phyloP scores from a whole-genome alignment of 2,797 vertebrate species.

The Psittacula derbiana region DNA sequence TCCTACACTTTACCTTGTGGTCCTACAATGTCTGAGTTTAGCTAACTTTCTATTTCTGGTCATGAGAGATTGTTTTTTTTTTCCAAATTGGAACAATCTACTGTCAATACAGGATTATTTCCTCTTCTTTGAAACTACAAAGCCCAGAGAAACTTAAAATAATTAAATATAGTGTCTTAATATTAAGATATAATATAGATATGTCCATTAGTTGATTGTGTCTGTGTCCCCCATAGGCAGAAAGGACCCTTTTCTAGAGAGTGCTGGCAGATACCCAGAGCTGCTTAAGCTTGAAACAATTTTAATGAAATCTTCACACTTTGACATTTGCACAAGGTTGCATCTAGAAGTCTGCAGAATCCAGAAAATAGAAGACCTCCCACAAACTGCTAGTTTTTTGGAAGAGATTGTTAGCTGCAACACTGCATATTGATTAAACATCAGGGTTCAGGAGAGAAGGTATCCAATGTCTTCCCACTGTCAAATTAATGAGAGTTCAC shows the following conservation, averaged over 20 bases:
- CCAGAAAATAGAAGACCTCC: neutral
- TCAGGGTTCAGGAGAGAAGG: neutral
- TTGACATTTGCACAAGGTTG: neutral
- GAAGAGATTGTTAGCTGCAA: neutral
- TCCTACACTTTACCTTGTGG: neutral
- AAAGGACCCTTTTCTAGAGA: neutral
- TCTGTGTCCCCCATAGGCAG: neutral
- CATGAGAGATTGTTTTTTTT: neutral
- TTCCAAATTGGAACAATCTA: neutral
- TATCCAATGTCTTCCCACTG: neutral
- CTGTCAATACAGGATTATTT: neutral
- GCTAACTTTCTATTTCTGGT: rapidly evolving
- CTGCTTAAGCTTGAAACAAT: neutral
- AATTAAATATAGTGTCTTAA: neutral
- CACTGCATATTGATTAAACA: neutral
- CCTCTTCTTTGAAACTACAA: neutral
- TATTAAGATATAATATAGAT: neutral
- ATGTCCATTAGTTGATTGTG: neutral
- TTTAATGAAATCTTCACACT: neutral
- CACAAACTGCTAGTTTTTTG: neutral
- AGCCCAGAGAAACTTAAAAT: neutral
- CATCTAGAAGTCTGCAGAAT: neutral
- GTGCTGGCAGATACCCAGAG: neutral
- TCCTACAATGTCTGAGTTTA: neutral
- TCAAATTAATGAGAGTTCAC: neutral